Evolutionary conservation across 1,140 invertebrate species (phyloP).

Genomic region (Neodiprion lecontei): DNA sequence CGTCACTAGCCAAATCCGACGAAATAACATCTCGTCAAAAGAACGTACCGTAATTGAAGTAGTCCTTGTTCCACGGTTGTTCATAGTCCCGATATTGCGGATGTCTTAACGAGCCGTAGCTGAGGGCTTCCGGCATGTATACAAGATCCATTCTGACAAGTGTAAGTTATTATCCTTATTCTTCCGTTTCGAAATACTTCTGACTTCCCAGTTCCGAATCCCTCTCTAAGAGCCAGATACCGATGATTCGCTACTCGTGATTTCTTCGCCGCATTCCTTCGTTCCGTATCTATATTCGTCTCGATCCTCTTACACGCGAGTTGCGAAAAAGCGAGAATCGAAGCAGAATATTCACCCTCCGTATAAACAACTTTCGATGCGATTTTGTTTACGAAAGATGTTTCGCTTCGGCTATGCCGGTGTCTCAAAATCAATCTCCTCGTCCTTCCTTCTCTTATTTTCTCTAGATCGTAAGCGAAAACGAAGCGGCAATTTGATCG

Average conservation of each 20-base stretch:
- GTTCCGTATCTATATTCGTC: no score
- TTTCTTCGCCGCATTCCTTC: not conserved
- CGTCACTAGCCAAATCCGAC: not conserved
- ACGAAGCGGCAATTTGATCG: no score
- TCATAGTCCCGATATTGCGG: constrained; percentile 63
- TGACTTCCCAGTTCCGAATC: not conserved
- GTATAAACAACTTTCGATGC: no score
- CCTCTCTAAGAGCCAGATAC: not conserved
- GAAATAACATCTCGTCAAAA: not conserved
- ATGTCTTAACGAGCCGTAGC: constrained; percentile 57
- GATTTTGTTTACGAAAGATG: no score
- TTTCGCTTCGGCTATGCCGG: no score
- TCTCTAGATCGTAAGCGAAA: no score
- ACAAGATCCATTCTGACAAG: constrained; percentile 52
- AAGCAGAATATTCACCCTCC: no score
- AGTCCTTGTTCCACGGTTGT: constrained; percentile 54
- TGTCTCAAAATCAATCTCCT: no score
- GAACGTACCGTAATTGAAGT: constrained; percentile 46
- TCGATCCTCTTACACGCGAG: no score
- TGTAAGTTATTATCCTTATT: constrained; percentile 20
- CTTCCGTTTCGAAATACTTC: not conserved
- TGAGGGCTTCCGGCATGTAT: constrained; percentile 54
- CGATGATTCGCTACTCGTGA: not conserved
- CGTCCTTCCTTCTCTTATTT: no score
- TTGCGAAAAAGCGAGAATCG: no score